These are phyloP conservation scores for Magallana gigas DNA, from an alignment of 1,140 invertebrate species.

Conservation along the genomic window DNA sequence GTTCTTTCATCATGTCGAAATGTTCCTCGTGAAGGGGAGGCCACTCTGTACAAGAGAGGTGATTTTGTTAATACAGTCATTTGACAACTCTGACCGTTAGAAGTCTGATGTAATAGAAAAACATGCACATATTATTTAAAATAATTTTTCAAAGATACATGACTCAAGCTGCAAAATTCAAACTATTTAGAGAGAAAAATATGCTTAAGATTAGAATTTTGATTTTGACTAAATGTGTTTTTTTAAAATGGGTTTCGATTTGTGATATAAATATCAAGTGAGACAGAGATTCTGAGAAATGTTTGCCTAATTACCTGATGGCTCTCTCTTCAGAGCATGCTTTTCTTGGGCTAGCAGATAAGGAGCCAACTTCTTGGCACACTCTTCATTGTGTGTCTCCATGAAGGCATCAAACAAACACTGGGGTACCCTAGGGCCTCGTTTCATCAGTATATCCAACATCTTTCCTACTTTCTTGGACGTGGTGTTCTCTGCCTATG, in stretches of 20 bases:
- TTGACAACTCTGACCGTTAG: no score
- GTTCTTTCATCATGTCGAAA: conserved; percentile 9
- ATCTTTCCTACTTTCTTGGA: conserved; percentile 35
- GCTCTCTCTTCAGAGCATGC: conserved; percentile 7
- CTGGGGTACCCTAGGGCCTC: conserved; percentile 20
- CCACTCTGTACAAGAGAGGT: conserved; percentile 1
- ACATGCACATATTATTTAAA: no score
- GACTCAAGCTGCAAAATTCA: no score
- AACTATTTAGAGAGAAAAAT: no score
- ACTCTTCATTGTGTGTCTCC: conserved; percentile 21
- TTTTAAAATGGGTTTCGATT: no score
- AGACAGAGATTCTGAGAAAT: no score
- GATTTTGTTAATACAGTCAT: neutral
- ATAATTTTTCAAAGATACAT: no score
- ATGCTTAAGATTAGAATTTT: no score
- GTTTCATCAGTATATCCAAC: conserved; percentile 17
- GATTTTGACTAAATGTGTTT: no score
- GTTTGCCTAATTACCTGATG: neutral
- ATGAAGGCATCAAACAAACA: conserved; percentile 20
- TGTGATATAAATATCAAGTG: no score
- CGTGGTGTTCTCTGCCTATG: conserved; percentile 29
- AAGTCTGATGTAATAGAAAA: no score
- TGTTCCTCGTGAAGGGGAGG: conserved; percentile 22
- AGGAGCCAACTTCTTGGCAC: conserved; percentile 22
- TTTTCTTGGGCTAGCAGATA: conserved; percentile 3